phyloP scores from a whole-genome alignment of 1,140 invertebrate genomes.

The Cecropterus lyciades region DNA sequence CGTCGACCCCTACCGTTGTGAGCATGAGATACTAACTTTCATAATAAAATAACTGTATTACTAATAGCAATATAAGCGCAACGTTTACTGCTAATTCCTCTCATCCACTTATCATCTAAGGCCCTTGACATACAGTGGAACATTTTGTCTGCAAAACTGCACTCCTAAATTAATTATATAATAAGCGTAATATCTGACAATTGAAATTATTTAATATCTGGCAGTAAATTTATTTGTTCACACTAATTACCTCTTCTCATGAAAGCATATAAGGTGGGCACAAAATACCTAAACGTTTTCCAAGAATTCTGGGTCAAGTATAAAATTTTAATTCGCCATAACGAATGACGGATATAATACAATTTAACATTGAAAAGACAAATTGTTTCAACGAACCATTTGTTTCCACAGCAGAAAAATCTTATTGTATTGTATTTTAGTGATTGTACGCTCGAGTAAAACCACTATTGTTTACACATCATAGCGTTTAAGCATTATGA shows the following conservation, averaged over 20 bases:
- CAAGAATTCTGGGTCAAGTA: constrained; percentile 33
- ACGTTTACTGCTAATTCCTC: constrained; percentile 21
- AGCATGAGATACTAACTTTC: constrained; percentile 12
- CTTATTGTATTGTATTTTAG: constrained; percentile 11
- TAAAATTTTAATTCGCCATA: constrained; percentile 22
- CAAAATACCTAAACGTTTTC: neutral
- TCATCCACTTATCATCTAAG: constrained; percentile 13
- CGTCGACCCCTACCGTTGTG: neutral
- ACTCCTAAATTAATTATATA: constrained; percentile 1
- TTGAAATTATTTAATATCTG: neutral
- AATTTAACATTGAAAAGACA: constrained; percentile 32
- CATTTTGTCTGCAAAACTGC: constrained; percentile 9
- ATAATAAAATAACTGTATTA: constrained; percentile 22
- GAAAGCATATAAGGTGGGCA: constrained; percentile 3
- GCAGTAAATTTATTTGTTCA: neutral
- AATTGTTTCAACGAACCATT: constrained; percentile 22
- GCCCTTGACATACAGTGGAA: constrained; percentile 5
- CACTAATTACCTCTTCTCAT: constrained; percentile 6
- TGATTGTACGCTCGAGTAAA: constrained; percentile 10
- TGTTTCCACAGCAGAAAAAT: constrained; percentile 15
- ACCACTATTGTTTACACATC: constrained; percentile 7
- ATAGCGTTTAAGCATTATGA: too few relatives aligned
- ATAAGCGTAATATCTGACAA: neutral
- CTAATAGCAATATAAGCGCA: constrained; percentile 21
- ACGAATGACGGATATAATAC: constrained; percentile 26